A percentile compares a stretch with the other conserved stretches of the same genome.
Conservation (phyloP, 2,113 vertebrate species). For the Rhinolophus sinicus region DNA sequence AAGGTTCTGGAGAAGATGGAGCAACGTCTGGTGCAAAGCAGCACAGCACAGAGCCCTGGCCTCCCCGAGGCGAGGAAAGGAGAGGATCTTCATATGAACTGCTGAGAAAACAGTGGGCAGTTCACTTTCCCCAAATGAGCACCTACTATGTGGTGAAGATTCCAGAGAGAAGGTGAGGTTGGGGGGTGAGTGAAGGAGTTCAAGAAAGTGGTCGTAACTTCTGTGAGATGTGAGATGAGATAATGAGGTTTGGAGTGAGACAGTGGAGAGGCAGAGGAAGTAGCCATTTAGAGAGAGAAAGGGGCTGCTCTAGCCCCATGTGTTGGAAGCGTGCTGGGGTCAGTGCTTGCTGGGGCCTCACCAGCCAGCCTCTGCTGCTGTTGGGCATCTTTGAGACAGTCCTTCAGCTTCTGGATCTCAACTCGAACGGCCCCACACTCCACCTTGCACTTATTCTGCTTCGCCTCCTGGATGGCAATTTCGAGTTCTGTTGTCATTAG, state of each 20-base stretch:
- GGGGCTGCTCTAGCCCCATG: not conserved
- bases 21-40: not conserved
- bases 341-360: conserved; percentile 49
- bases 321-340: not conserved
- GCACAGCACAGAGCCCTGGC: not conserved
- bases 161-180: not conserved
- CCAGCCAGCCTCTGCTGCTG: conserved; percentile 77
- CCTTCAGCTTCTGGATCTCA: conserved; percentile 77
- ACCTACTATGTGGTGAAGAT: not conserved
- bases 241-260: not conserved
- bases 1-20: not conserved
- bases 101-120: not conserved
- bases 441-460: conserved; percentile 68
- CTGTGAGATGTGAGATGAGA: not conserved
- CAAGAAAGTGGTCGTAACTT: not conserved
- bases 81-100: not conserved
- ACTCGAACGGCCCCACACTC: conserved; percentile 64
- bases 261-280: not conserved
- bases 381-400: conserved; percentile 75
- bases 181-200: not conserved
- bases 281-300: not conserved
- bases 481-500: conserved; percentile 62
- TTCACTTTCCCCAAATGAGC: not conserved
- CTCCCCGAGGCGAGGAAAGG: not conserved
- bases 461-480: conserved; percentile 68